Evolutionary conservation across 2,888 invertebrate species (phyloP).

Genomic region (Patella pellucida): DNA sequence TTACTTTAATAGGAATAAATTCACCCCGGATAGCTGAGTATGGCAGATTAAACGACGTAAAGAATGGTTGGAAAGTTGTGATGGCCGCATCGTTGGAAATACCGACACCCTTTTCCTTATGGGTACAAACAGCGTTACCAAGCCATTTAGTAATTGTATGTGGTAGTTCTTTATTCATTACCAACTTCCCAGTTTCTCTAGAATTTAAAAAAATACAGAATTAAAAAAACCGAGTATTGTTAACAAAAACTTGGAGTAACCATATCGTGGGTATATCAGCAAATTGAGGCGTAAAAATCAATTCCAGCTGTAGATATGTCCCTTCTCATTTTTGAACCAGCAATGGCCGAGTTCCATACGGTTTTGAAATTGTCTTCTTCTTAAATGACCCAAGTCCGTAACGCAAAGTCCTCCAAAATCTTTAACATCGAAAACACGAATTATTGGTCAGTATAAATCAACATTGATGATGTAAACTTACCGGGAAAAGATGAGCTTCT

Average conservation of each 20-base stretch:
- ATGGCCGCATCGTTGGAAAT: constrained; percentile 72
- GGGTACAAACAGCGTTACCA: constrained; percentile 75
- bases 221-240: neutral
- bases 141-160: constrained; percentile 78
- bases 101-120: constrained; percentile 72
- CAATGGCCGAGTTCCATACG: too few species aligned
- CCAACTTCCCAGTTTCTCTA: constrained; percentile 41
- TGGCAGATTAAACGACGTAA: constrained; percentile 80
- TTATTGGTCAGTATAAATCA: too few species aligned
- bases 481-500: too few species aligned
- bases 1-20: constrained; percentile 77
- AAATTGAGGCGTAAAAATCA: neutral
- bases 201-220: constrained; percentile 15
- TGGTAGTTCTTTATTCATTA: constrained; percentile 69
- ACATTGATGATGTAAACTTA: too few species aligned
- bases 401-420: too few species aligned
- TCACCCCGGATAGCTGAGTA: constrained; percentile 79
- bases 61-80: constrained; percentile 80
- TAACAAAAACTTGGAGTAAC: neutral
- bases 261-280: neutral
- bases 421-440: too few species aligned
- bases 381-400: too few species aligned
- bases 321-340: too few species aligned
- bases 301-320: too few species aligned
- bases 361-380: too few species aligned